These are phyloP conservation scores for Stictocephala bisonia DNA, from an alignment of 2,888 invertebrate genomes.

Conservation along the genomic window DNA sequence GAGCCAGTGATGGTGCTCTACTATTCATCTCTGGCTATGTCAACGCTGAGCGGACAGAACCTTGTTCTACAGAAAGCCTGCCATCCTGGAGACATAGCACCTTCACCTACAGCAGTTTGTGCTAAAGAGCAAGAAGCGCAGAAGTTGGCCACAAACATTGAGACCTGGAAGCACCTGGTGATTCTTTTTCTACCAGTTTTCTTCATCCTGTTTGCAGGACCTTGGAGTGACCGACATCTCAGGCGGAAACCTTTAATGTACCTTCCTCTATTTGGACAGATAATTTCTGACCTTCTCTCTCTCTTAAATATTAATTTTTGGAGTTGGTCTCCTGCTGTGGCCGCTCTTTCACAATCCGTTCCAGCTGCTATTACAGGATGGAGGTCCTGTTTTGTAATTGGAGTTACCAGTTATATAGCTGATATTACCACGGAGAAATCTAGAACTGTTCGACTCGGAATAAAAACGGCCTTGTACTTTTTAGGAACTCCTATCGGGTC, in stretches of 20 bases:
- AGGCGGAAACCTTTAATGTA: conserved; percentile 53
- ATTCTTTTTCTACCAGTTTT: conserved; percentile 46
- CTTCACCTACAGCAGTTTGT: conserved; percentile 25
- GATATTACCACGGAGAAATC: conserved; percentile 51
- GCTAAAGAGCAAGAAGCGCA: conserved; percentile 45
- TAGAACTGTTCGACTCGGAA: conserved; percentile 54
- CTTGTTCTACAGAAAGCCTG: conserved; percentile 50
- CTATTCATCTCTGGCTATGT: conserved; percentile 42
- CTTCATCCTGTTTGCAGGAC: conserved; percentile 52
- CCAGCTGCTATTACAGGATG: conserved; percentile 56
- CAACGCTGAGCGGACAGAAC: conserved; percentile 34
- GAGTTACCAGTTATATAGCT: conserved; percentile 54
- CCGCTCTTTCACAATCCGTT: conserved; percentile 53
- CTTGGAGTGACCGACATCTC: conserved; percentile 55
- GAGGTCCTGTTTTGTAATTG: conserved; percentile 53
- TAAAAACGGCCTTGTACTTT: conserved; percentile 29
- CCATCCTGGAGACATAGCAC: conserved; percentile 36
- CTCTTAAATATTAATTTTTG: conserved; percentile 54
- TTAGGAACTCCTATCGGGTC: conserved; percentile 49
- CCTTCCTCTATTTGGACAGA: conserved; percentile 53
- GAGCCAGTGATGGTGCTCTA: conserved; percentile 49
- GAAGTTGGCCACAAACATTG: conserved; percentile 48
- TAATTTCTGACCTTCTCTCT: conserved; percentile 51
- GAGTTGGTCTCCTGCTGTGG: conserved; percentile 54
- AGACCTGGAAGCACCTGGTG: conserved; percentile 47